phyloP scores from a whole-genome alignment of 2,888 invertebrate species.

The Balanococcus diminutus region DNA sequence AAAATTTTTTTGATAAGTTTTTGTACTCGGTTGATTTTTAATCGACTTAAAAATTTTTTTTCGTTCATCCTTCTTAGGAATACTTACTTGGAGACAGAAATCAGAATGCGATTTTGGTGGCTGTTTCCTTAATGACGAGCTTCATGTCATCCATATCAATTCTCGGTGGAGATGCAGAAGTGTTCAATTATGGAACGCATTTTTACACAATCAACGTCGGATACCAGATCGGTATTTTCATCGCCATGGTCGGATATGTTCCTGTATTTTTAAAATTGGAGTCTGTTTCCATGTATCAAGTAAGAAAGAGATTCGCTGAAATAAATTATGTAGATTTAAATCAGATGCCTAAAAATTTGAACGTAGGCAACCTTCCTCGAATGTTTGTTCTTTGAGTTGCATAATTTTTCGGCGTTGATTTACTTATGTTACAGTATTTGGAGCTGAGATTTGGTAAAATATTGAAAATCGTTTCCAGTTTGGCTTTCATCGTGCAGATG shows the following conservation, averaged over 20 bases:
- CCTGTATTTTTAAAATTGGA: slow-evolving; percentile 85
- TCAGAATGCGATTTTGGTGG: slow-evolving; percentile 80
- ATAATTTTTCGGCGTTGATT: not conserved
- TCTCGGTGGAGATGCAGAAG: slow-evolving; percentile 87
- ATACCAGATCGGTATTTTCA: slow-evolving; percentile 78
- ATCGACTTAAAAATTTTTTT: not conserved
- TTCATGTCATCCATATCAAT: slow-evolving; percentile 91
- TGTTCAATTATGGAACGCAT: slow-evolving; percentile 81
- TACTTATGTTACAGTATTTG: too few relatives aligned
- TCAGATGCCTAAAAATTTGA: not conserved
- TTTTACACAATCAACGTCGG: slow-evolving; percentile 80
- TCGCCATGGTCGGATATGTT: slow-evolving; percentile 77
- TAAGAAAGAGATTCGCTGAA: slow-evolving; percentile 59
- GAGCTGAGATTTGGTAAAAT: slow-evolving; percentile 82
- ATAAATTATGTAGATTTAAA: not conserved
- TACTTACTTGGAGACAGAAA: slow-evolving; percentile 82
- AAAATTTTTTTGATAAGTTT: not conserved
- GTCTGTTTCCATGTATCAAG: slow-evolving; percentile 85
- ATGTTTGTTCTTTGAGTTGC: too few relatives aligned
- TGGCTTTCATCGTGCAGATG: slow-evolving; percentile 88
- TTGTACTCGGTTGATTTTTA: not conserved
- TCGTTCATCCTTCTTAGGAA: slow-evolving; percentile 65
- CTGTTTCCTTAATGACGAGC: slow-evolving; percentile 88
- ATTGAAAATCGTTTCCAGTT: slow-evolving; percentile 77
- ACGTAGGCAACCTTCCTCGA: too few relatives aligned